Percentiles rank a stretch among this genome's conserved stretches.
Evolutionary conservation across 2,888 invertebrate species (phyloP).

Genomic region (Arctia plantaginis): DNA sequence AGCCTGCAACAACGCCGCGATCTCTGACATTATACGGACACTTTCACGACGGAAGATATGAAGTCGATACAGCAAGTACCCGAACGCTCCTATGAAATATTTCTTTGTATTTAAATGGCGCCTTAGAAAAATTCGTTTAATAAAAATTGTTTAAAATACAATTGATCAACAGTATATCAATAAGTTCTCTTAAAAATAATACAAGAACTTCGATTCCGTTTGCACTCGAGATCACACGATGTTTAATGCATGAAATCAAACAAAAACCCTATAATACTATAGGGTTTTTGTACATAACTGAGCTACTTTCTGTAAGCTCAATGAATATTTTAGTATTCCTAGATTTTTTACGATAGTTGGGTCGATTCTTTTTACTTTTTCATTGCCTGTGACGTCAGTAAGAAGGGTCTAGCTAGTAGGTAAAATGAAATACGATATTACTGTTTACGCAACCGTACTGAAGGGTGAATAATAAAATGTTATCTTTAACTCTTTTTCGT

Average conservation of each 20-base stretch:
- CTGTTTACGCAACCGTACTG: not conserved
- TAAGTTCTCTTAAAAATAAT: not conserved
- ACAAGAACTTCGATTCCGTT: not conserved
- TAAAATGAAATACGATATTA: not conserved
- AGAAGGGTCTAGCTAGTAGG: not conserved
- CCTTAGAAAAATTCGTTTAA: not conserved
- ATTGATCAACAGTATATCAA: not conserved
- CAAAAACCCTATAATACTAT: constrained; percentile 24
- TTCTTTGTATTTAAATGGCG: not conserved
- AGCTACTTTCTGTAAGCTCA: constrained; percentile 31
- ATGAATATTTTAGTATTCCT: constrained; percentile 41
- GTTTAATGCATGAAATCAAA: constrained; percentile 32
- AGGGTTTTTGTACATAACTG: constrained; percentile 28
- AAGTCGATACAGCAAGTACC: not conserved
- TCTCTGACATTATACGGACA: constrained; percentile 30
- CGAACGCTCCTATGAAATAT: not conserved
- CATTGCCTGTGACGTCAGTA: not conserved
- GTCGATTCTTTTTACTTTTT: constrained; percentile 7
- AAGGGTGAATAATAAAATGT: not conserved
- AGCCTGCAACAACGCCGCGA: constrained; percentile 24
- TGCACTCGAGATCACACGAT: constrained; percentile 1
- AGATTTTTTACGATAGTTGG: constrained; percentile 29
- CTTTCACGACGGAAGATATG: constrained; percentile 24
- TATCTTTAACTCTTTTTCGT: not conserved
- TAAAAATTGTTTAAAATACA: not conserved